Evolutionary conservation across 2,888 invertebrate genomes (phyloP).

Genomic region (Conus canariensis): DNA sequence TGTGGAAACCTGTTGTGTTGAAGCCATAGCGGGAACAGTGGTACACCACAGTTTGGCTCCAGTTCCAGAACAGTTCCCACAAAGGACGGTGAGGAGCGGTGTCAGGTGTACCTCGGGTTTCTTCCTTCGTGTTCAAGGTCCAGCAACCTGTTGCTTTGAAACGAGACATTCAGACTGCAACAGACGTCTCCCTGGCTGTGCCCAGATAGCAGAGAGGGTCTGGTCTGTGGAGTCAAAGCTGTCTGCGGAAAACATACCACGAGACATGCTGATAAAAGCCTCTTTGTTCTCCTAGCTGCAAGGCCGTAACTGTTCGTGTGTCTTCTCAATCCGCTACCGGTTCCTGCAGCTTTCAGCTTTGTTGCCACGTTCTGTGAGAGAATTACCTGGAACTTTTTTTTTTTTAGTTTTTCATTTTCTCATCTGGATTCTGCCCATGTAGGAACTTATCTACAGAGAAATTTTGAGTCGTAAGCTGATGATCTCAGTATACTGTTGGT

Average conservation of each 20-base stretch:
- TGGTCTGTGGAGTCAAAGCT: background rate
- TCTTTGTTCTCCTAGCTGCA: background rate
- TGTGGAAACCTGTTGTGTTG: background rate
- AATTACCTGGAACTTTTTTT: background rate
- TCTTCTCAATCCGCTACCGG: background rate
- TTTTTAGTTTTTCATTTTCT: background rate
- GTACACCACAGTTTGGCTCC: background rate
- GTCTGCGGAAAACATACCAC: background rate
- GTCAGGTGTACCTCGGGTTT: background rate
- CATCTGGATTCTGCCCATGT: no score
- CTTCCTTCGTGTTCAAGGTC: background rate
- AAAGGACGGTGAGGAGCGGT: background rate
- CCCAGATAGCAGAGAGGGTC: background rate
- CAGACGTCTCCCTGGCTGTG: background rate
- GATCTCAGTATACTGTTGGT: no score
- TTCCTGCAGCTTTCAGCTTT: background rate
- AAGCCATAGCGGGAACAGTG: background rate
- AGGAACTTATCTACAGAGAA: no score
- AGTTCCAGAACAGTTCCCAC: background rate
- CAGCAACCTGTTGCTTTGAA: constrained; percentile 28
- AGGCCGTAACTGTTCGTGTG: background rate
- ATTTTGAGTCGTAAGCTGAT: no score
- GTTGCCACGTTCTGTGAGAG: background rate
- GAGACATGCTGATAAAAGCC: background rate
- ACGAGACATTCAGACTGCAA: background rate